Conservation (phyloP, 2,888 invertebrate species). For the Pammene aurita region DNA sequence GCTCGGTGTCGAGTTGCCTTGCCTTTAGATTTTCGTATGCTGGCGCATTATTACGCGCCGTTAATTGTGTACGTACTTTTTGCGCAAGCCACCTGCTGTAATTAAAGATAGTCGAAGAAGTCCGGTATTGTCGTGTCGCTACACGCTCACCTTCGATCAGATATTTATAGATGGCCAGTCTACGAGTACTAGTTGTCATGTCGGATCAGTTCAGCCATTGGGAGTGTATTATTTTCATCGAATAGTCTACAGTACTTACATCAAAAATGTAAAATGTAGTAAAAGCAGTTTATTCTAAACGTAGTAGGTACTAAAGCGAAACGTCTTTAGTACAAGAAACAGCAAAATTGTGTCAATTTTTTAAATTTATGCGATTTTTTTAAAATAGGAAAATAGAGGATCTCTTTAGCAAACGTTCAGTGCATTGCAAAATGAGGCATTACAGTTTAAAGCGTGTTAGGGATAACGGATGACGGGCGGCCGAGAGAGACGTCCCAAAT, state of each 20-base stretch:
- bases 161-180: constrained; percentile 48
- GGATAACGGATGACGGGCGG: constrained; percentile 18
- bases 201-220: constrained; percentile 5
- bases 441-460: constrained; percentile 18
- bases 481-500: constrained; percentile 36
- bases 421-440: constrained; percentile 10
- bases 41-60: constrained; percentile 82
- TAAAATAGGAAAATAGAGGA: no score
- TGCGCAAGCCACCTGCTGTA: constrained; percentile 79
- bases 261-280: no score
- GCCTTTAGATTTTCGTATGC: constrained; percentile 82
- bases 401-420: background rate
- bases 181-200: constrained; percentile 11
- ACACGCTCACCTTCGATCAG: constrained; percentile 68
- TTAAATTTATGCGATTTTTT: no score
- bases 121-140: constrained; percentile 47
- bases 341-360: no score
- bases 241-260: no score
- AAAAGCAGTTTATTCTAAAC: no score
- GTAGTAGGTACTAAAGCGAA: no score
- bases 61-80: constrained; percentile 78
- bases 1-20: constrained; percentile 76
- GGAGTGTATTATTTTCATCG: background rate
- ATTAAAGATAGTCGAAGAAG: constrained; percentile 71
- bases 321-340: no score